Percentiles rank a stretch among this genome's conserved stretches.
Evolutionary conservation across 2,113 vertebrate genomes (phyloP).

Genomic region (Monopterus albus): DNA sequence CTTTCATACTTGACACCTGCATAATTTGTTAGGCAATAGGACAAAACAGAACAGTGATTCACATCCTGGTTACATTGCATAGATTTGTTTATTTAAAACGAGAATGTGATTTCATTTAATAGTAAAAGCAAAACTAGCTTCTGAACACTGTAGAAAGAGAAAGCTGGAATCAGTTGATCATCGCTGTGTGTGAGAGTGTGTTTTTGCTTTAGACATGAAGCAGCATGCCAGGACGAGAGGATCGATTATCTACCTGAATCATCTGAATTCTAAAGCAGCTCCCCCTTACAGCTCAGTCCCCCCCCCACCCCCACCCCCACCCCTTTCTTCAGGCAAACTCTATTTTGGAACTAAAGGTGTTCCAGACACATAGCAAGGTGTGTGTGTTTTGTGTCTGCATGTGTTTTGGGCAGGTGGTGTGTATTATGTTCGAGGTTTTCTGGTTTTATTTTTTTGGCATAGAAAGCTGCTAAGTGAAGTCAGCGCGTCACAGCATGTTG

Average conservation of each 20-base stretch:
- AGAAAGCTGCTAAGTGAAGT: conserved; percentile 70
- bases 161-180: conserved; percentile 26
- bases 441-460: conserved; percentile 63
- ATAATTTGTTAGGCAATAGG: background rate
- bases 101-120: background rate
- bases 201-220: conserved; percentile 59
- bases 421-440: conserved; percentile 52
- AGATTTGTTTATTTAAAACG: background rate
- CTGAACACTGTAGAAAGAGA: conserved; percentile 16
- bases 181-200: conserved; percentile 26
- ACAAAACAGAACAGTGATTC: background rate
- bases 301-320: background rate
- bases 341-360: conserved; percentile 54
- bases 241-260: conserved; percentile 47
- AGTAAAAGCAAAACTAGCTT: background rate
- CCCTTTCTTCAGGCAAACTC: conserved; percentile 36
- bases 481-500: conserved; percentile 67
- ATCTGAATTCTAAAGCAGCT: conserved; percentile 54
- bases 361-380: conserved; percentile 9
- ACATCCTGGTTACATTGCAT: background rate
- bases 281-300: conserved; percentile 39
- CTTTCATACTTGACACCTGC: background rate
- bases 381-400: conserved; percentile 13
- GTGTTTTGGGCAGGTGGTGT: conserved; percentile 44
- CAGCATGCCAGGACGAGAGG: conserved; percentile 55